Percentiles rank a stretch among this genome's conserved stretches.
phyloP scores from a whole-genome alignment of 2,888 invertebrate species.

The Megaustenia siamemsis region DNA sequence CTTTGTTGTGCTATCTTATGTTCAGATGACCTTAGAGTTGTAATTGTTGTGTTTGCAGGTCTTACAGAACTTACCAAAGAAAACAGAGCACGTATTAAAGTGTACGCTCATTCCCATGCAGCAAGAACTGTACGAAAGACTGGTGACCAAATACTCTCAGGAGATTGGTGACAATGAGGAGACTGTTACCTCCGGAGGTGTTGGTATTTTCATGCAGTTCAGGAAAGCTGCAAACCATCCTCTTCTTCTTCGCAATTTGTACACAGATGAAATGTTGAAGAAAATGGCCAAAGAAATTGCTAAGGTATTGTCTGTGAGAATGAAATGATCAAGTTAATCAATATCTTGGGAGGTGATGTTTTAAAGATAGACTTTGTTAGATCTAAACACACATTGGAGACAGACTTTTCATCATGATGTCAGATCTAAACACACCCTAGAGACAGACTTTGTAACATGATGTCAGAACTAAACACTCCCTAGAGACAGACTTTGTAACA shows the following conservation, averaged over 20 bases:
- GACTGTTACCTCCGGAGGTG: constrained; percentile 59
- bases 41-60: constrained; percentile 77
- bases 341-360: no score
- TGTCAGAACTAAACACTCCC: no score
- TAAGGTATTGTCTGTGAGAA: constrained; percentile 31
- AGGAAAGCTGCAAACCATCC: constrained; percentile 97
- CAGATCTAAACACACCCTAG: no score
- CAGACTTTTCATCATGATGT: no score
- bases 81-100: constrained; percentile 86
- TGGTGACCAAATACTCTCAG: constrained; percentile 82
- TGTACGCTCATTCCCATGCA: constrained; percentile 88
- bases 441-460: no score
- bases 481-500: no score
- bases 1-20: no score
- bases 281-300: constrained; percentile 84
- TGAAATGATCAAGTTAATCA: no score
- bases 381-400: no score
- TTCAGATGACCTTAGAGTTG: no score
- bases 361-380: no score
- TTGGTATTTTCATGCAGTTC: constrained; percentile 87
- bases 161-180: constrained; percentile 58
- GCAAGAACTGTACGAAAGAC: constrained; percentile 86
- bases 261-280: constrained; percentile 83
- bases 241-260: constrained; percentile 87
- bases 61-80: constrained; percentile 88